Evolutionary conservation across 1,140 invertebrate genomes (phyloP).

Genomic region (Liolophura sinensis): DNA sequence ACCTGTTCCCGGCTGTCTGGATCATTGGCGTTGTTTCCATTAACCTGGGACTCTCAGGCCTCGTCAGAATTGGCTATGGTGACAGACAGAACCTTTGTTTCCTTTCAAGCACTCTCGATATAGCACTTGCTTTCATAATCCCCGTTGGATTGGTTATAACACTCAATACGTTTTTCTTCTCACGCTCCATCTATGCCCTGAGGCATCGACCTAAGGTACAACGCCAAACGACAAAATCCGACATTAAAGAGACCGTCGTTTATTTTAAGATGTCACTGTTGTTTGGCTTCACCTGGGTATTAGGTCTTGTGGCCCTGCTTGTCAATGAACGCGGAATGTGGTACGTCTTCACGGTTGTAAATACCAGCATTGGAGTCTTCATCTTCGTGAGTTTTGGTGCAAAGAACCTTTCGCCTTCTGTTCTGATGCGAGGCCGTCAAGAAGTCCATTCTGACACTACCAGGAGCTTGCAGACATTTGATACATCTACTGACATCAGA

Average conservation of each 20-base stretch:
- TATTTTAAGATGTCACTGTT: conserved; percentile 34
- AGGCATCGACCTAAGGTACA: conserved; percentile 1
- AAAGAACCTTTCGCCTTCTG: no score
- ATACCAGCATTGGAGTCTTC: conserved; percentile 65
- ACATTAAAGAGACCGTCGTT: conserved; percentile 14
- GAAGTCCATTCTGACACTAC: no score
- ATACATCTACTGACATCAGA: no score
- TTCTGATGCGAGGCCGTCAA: no score
- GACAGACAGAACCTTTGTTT: conserved; percentile 22
- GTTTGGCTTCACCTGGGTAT: conserved; percentile 65
- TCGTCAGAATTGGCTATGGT: conserved; percentile 11
- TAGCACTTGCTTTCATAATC: conserved; percentile 12
- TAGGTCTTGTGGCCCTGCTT: conserved; percentile 61
- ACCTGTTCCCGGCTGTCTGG: neutral
- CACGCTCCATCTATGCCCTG: conserved; percentile 9
- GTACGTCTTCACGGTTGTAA: conserved; percentile 63
- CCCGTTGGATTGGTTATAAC: conserved; percentile 14
- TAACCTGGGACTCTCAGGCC: conserved; percentile 6
- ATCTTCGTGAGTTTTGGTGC: conserved; percentile 55
- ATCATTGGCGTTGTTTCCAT: neutral
- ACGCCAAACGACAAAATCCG: neutral
- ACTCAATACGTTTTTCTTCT: conserved; percentile 22
- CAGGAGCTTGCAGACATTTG: no score
- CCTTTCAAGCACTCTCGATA: conserved; percentile 11
- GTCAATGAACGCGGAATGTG: conserved; percentile 56